These are phyloP conservation scores for Leptinotarsa tumamoca DNA, from an alignment of 2,888 invertebrate genomes.

Conservation along the genomic window DNA sequence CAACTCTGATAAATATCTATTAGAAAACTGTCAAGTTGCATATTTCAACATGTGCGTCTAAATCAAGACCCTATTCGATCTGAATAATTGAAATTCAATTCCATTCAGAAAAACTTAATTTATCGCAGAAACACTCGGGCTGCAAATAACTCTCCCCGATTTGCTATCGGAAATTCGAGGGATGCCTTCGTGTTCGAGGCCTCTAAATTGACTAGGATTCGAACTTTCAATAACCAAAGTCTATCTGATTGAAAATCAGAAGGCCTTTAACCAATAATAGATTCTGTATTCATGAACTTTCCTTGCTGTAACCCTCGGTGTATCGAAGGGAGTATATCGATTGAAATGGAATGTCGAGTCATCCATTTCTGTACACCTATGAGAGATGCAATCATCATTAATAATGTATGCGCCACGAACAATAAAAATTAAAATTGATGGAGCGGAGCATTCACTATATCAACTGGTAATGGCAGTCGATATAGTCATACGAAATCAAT, in stretches of 20 bases:
- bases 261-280: background rate
- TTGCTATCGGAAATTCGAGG: background rate
- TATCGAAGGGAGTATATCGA: background rate
- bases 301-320: background rate
- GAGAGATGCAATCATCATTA: background rate
- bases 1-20: no score
- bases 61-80: no score
- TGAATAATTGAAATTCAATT: no score
- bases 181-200: background rate
- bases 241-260: background rate
- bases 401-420: background rate
- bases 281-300: conserved; percentile 5
- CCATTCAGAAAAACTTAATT: no score
- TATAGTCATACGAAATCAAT: background rate
- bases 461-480: background rate
- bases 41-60: no score
- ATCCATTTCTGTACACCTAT: conserved; percentile 1
- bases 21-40: no score
- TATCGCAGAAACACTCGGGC: background rate
- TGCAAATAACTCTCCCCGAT: background rate
- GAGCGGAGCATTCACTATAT: background rate
- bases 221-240: background rate
- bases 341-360: background rate
- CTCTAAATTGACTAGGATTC: background rate
- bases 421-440: background rate